Evolutionary conservation across 1,140 invertebrate species (phyloP).

Genomic region (Euwallacea fornicatus): DNA sequence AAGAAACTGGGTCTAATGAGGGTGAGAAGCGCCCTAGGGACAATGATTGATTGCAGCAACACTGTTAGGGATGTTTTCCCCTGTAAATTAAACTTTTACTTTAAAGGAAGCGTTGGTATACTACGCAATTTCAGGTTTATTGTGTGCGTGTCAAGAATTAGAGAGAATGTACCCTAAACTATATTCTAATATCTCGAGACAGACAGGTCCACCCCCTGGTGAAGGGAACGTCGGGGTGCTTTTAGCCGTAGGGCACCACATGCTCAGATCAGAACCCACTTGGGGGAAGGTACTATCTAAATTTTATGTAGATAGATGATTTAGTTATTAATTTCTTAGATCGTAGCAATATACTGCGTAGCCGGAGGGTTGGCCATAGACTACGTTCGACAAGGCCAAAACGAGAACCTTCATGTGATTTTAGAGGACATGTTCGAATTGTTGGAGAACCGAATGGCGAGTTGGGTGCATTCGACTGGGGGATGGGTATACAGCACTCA

Average conservation of each 20-base stretch:
- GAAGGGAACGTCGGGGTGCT: conserved; percentile 58
- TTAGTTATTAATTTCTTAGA: conserved; percentile 31
- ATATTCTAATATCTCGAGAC: conserved; percentile 62
- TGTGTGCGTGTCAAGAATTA: conserved; percentile 62
- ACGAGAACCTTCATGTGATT: conserved; percentile 65
- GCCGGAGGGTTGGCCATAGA: conserved; percentile 71
- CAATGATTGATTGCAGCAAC: conserved; percentile 42
- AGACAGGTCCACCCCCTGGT: conserved; percentile 56
- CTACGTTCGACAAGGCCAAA: conserved; percentile 66
- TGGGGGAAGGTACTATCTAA: conserved; percentile 60
- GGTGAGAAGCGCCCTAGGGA: conserved; percentile 62
- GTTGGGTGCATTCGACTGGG: conserved; percentile 71
- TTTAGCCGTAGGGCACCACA: conserved; percentile 61
- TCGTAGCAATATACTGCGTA: conserved; percentile 68
- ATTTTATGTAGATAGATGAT: too few relatives aligned
- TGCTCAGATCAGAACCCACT: conserved; percentile 59
- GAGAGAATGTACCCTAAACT: conserved; percentile 69
- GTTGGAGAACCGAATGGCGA: conserved; percentile 66
- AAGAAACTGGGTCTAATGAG: conserved; percentile 71
- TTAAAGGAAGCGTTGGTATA: not conserved
- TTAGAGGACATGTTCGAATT: conserved; percentile 64
- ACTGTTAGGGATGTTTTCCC: conserved; percentile 41
- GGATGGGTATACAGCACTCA: conserved; percentile 62
- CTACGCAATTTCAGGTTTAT: conserved; percentile 50
- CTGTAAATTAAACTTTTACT: conserved; percentile 21